Evolutionary conservation across 2,797 vertebrate genomes (phyloP).

Genomic region (Pseudocheirus occidentalis): DNA sequence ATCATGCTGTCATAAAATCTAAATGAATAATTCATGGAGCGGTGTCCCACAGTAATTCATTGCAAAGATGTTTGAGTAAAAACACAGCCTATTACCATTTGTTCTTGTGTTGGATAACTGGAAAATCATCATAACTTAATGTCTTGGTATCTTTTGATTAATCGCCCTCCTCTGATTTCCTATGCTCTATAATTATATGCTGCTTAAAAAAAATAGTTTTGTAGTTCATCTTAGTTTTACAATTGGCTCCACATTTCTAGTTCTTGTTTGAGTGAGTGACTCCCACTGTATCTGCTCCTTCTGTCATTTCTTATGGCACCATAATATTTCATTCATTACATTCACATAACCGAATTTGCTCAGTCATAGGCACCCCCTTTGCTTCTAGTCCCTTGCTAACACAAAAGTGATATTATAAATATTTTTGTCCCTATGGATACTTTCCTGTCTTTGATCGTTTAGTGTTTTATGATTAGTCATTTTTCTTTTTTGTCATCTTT

Average conservation of each 20-base stretch:
- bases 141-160: constrained; percentile 46
- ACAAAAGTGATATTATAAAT: neutral
- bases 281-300: neutral
- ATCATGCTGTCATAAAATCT: constrained; percentile 47
- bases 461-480: neutral
- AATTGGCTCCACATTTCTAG: neutral
- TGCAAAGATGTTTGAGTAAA: constrained; percentile 56
- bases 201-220: too few relatives aligned
- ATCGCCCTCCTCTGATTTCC: constrained; percentile 39
- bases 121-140: constrained; percentile 67
- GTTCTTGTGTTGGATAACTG: constrained; percentile 70
- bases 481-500: neutral
- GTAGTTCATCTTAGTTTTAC: constrained; percentile 20
- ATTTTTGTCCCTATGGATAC: neutral
- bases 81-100: constrained; percentile 64
- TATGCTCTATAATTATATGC: constrained; percentile 49
- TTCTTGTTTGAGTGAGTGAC: neutral
- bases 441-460: neutral
- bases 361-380: neutral
- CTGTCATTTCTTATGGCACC: neutral
- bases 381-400: neutral
- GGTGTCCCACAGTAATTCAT: constrained; percentile 71
- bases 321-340: neutral
- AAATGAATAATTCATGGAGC: constrained; percentile 51
- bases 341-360: neutral